Base-by-base conservation (phyloP, 2,888 invertebrate genomes). In the Brachycybe producta region DNA sequence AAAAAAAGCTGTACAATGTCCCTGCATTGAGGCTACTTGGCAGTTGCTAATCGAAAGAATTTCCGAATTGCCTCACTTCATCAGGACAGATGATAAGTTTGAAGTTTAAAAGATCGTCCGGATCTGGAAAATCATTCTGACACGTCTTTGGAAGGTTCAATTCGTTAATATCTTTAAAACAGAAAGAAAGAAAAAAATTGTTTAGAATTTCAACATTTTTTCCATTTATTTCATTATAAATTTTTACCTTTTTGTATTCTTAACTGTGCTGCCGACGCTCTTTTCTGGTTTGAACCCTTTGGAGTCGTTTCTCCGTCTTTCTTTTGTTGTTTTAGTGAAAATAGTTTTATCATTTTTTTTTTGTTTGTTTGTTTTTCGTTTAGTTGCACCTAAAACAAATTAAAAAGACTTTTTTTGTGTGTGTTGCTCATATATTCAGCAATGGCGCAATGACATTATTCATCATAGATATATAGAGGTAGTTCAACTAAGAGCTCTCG, bases 241-340 rank as follows among this genome's bases (percentile, higher is more conserved):
- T n/a, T 32, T 36, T 41, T 53, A 92, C 94, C 94, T 87, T 95
- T 97, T 68, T 91, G 90, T 65, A 95, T 91, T 70, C 95, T 80
- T 65, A 95, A 75, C 70, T 95, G 94, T 57, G 95, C 95, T 61
- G 95, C 94, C 58, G 92, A 91, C 58, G 91, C 86, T 71, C 90
- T 90, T 72, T 92, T 88, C 70, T 85, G 85, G 65, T 77, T 78
- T 55, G 79, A 78, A 62, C 75, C 71, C 66, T 75, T 76, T 61
- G 84, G 82, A 57, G 77, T 78, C 61, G 84, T 79, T 70, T 87
- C 88, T 65, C 88, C 92, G 77, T 94, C 92, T 76, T 94, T 94
- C 75, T 92, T 91, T 73, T 94, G 91, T 75, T 95, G 90, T 75
- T 95, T 95, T 67, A 95, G 74, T 60, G 94, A 91, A 77, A 95